These are phyloP conservation scores for Ricordea florida DNA, from an alignment of 92 coral and sea anemone species.

Conservation along the genomic window DNA sequence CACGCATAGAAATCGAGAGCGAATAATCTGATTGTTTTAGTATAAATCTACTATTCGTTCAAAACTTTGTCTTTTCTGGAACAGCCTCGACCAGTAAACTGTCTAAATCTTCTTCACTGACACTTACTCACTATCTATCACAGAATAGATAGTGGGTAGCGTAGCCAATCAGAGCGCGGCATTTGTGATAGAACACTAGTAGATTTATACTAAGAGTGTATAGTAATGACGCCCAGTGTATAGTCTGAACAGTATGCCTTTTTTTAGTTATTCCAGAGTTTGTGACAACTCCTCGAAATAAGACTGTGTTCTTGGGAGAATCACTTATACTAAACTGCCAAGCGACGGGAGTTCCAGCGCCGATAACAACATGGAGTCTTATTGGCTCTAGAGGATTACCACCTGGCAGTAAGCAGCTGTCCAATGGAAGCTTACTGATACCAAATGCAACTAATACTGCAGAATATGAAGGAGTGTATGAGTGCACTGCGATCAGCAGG, in stretches of 20 bases:
- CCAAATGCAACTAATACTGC: constrained; percentile 4
- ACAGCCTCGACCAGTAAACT: too few species aligned
- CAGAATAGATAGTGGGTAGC: too few species aligned
- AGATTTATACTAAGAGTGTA: background rate
- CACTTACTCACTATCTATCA: too few species aligned
- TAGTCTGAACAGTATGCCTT: background rate
- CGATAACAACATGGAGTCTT: constrained; percentile 26
- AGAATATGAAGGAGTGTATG: constrained; percentile 30
- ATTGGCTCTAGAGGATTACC: constrained; percentile 1
- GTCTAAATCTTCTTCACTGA: too few species aligned
- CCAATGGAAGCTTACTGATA: constrained; percentile 19
- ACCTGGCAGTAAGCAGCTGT: background rate
- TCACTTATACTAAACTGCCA: constrained; percentile 33
- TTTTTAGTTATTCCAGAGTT: constrained; percentile 50
- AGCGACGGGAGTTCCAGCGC: constrained; percentile 50
- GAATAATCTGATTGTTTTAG: too few species aligned
- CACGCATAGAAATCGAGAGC: too few species aligned
- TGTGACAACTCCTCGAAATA: background rate
- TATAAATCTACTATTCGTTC: too few species aligned
- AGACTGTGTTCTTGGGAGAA: background rate
- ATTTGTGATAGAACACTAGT: too few species aligned
- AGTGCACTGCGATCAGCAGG: constrained; percentile 39
- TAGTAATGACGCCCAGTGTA: background rate
- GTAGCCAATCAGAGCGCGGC: too few species aligned
- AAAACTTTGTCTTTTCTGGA: too few species aligned